phyloP scores from a whole-genome alignment of 2,797 vertebrate genomes.

The Acanthopagrus latus region DNA sequence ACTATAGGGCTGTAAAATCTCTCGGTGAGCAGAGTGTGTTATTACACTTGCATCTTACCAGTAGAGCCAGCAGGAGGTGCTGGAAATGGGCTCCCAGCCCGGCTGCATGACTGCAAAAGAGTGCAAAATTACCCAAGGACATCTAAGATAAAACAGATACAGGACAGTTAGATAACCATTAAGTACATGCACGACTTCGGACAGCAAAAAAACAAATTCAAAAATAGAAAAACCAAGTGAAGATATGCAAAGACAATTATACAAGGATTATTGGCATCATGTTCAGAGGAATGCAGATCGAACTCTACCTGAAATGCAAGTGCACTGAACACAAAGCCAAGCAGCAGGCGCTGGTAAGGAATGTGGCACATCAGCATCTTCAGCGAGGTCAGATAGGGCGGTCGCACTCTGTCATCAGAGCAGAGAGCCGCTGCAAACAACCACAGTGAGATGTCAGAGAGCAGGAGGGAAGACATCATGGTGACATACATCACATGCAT shows the following conservation, averaged over 20 bases:
- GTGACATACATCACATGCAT: neutral
- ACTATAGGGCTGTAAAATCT: neutral
- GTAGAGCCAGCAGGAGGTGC: constrained; percentile 81
- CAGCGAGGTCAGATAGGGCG: constrained; percentile 72
- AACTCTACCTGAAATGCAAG: constrained; percentile 85
- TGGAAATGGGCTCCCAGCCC: constrained; percentile 82
- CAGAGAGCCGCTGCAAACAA: constrained; percentile 53
- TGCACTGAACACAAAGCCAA: constrained; percentile 80
- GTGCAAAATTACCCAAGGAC: constrained; percentile 85
- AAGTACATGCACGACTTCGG: neutral
- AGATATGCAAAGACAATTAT: neutral
- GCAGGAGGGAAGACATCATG: neutral
- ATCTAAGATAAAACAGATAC: constrained; percentile 71
- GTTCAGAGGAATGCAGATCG: neutral
- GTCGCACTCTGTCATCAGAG: constrained; percentile 40
- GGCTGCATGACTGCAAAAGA: constrained; percentile 84
- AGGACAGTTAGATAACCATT: neutral
- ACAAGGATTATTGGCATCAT: neutral
- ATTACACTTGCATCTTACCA: constrained; percentile 74
- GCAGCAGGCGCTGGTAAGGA: constrained; percentile 78
- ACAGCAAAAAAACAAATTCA: neutral
- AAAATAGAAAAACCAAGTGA: neutral
- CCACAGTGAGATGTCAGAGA: neutral
- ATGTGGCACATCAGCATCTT: constrained; percentile 74
- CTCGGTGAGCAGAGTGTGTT: neutral